These are phyloP conservation scores for Hapalemur alaotrensis DNA, from an alignment of 2,797 vertebrate species.

Conservation along the genomic window DNA sequence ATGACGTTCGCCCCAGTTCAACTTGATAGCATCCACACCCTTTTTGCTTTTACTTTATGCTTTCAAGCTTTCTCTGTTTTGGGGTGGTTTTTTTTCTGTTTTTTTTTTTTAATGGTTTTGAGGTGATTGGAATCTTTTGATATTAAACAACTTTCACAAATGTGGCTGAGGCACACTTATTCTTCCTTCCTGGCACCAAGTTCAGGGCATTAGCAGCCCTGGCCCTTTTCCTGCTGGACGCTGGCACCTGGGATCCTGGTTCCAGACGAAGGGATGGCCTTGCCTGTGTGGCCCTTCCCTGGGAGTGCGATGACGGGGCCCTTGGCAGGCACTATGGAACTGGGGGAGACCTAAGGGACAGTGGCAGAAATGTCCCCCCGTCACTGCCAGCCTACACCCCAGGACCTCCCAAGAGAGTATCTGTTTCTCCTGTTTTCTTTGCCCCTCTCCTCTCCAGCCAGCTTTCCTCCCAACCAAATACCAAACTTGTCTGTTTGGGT, in stretches of 20 bases:
- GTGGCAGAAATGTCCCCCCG: neutral
- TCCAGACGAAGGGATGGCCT: neutral
- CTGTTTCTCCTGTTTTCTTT: neutral
- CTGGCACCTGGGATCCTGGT: neutral
- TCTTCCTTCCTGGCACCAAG: neutral
- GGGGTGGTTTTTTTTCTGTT: neutral
- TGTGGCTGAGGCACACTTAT: neutral
- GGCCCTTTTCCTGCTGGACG: neutral
- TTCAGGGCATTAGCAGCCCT: neutral
- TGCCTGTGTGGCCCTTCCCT: neutral
- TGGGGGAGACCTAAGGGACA: fast-evolving
- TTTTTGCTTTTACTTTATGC: neutral
- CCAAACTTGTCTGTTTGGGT: neutral
- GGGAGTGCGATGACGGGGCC: too few relatives aligned
- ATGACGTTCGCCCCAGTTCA: fast-evolving
- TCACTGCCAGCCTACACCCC: neutral
- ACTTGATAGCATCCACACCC: neutral
- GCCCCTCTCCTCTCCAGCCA: neutral
- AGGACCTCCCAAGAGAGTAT: neutral
- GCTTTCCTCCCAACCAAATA: neutral
- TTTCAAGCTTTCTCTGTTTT: neutral
- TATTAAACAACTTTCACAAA: neutral
- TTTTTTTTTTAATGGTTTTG: neutral
- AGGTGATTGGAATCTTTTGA: neutral
- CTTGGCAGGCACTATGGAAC: neutral